Evolutionary conservation across 2,113 vertebrate species (phyloP), one percentile per base, ranked within the genome.

Genomic region (Oncorhynchus mykiss): DNA sequence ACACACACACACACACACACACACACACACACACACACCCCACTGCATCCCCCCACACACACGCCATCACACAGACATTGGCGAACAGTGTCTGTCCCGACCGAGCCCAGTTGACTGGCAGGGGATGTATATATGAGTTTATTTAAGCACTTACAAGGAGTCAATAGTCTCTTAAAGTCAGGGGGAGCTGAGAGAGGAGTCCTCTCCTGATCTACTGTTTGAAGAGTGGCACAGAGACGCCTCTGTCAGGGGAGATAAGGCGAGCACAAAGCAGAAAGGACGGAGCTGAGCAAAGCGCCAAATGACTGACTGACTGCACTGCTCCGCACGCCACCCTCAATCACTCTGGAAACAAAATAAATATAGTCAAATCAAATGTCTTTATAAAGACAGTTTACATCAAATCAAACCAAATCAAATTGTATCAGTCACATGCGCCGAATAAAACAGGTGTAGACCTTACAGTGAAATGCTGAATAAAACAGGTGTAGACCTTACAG

Each of bases 201-300:
- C 73, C 24, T 20, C 72, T 12, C 72, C 84, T 82, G 84, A 86
- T 86, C 80, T 67, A 74, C 80, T 78, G 85, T 83, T 80, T 88
- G 87, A 87, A 81, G 85, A 86, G 87, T 84, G 84, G 79, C 73
- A 78, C 73, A 77, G 80, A 71, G 83, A 85, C 78, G 48, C 72
- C 82, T 87, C 82, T 88, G 87, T 86, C 85, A 68, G 79, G 62
- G 39, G 74, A 85, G 88, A 87, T 86, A 87, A 83, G 83, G 73
- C 29, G 67, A 79, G 51, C 84, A 74, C 77, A 60, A 54, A 86
- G 80, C 39, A 34, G n/a, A 9, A 1, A 81, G 59, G 71, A 48
- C 14, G 5, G n/a, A 70, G 73, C 79, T 1, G 78, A 78, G 67
- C 34, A 29, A 34, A 16, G 18, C 1, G 2, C 8, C 39, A 45